Evolutionary conservation across 2,888 invertebrate genomes (phyloP).

Genomic region (Monochamus alternatus): DNA sequence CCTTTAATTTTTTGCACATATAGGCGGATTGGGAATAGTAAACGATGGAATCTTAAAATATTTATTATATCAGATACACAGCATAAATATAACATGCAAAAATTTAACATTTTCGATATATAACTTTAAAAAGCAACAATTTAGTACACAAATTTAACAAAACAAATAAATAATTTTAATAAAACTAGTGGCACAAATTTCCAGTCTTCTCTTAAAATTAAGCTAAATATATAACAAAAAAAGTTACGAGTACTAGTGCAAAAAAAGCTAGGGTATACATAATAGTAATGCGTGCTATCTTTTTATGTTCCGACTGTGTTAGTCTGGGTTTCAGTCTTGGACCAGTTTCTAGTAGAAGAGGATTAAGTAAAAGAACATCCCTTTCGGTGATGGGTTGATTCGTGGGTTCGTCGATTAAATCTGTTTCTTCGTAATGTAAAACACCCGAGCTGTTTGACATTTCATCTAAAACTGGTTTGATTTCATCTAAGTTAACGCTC

Average conservation of each 20-base stretch:
- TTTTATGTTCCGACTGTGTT: constrained; percentile 70
- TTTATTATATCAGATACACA: constrained; percentile 7
- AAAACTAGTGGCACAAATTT: constrained; percentile 37
- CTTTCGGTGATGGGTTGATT: constrained; percentile 44
- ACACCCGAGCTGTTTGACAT: constrained; percentile 31
- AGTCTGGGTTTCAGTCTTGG: constrained; percentile 62
- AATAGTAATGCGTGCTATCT: constrained; percentile 73
- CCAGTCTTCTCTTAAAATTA: constrained; percentile 58
- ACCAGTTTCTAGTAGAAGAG: constrained; percentile 72
- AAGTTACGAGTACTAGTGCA: constrained; percentile 72
- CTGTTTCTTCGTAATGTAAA: constrained; percentile 31
- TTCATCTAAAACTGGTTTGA: constrained; percentile 64
- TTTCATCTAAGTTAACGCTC: constrained; percentile 64
- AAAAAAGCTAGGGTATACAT: constrained; percentile 75
- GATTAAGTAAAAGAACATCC: constrained; percentile 72
- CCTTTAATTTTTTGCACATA: too few species aligned
- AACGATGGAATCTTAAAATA: neutral
- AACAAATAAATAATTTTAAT: constrained; percentile 32
- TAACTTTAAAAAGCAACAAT: constrained; percentile 12
- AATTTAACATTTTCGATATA: constrained; percentile 6
- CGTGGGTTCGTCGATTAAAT: constrained; percentile 35
- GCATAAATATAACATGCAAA: constrained; percentile 15
- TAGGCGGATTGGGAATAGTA: neutral
- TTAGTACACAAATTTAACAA: constrained; percentile 31
- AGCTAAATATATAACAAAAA: constrained; percentile 74